Evolutionary conservation across 2,888 invertebrate genomes (phyloP).

Genomic region (Phaonia tiefii): DNA sequence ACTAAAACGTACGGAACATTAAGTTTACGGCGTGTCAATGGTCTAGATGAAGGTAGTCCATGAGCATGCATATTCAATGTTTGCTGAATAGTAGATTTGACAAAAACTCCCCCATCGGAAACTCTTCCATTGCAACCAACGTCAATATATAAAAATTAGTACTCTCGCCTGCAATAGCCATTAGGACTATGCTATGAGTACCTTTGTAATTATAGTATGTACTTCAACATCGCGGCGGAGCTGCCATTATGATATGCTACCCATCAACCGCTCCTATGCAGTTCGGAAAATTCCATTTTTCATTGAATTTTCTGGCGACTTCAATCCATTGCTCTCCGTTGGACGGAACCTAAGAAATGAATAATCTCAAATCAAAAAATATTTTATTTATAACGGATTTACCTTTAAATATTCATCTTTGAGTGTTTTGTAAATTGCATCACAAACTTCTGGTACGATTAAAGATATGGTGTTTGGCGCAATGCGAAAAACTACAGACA

Average conservation of each 20-base stretch:
- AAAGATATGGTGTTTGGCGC: too few species aligned
- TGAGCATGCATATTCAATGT: conserved; percentile 25
- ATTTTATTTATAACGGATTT: too few species aligned
- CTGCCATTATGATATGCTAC: conserved; percentile 44
- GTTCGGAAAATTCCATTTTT: conserved; percentile 43
- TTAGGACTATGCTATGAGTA: too few species aligned
- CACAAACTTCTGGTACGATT: too few species aligned
- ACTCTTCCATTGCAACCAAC: conserved; percentile 35
- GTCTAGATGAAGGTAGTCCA: conserved; percentile 25
- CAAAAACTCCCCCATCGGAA: too few species aligned
- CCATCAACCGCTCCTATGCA: conserved; percentile 43
- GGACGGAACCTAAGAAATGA: conserved; percentile 13
- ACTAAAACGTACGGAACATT: conserved; percentile 34
- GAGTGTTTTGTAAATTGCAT: too few species aligned
- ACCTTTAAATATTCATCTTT: too few species aligned
- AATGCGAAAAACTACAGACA: too few species aligned
- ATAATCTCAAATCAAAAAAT: too few species aligned
- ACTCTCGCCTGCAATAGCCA: too few species aligned
- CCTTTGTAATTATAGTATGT: too few species aligned
- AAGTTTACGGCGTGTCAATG: conserved; percentile 28
- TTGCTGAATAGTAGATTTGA: conserved; percentile 22
- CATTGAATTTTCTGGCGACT: conserved; percentile 30
- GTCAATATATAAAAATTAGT: conserved; percentile 40
- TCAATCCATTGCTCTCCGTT: conserved; percentile 32
- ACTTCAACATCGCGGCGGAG: too few species aligned